Percentiles rank a stretch among this genome's conserved stretches.
Conservation (phyloP, 2,113 vertebrate species). For the Dissostichus mawsoni region DNA sequence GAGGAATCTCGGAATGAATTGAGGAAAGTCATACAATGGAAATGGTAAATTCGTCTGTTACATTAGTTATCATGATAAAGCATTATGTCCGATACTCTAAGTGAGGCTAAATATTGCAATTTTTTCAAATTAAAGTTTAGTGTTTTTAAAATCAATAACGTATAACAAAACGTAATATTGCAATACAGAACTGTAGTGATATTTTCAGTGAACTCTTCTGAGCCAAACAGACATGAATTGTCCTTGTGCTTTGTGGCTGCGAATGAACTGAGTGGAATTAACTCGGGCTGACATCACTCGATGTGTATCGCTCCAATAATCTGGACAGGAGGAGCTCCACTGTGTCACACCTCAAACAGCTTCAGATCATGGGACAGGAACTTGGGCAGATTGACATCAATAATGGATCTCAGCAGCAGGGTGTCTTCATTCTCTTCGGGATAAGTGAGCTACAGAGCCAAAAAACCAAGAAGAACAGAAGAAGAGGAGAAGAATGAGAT, state of each 20-base stretch:
- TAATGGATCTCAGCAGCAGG: constrained; percentile 91
- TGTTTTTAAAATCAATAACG: no score
- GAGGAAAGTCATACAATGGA: not conserved
- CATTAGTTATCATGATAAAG: no score
- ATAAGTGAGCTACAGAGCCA: constrained; percentile 87
- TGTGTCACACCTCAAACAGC: constrained; percentile 90
- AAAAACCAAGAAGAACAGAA: constrained; percentile 25
- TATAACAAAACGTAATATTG: no score
- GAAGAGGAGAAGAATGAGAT: constrained; percentile 9
- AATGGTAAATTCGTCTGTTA: not conserved
- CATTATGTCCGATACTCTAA: no score
- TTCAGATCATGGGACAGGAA: constrained; percentile 93
- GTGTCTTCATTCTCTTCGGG: constrained; percentile 92
- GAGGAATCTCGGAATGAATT: not conserved
- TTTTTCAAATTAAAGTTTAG: no score
- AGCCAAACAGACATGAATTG: constrained; percentile 36
- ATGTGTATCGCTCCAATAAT: constrained; percentile 38
- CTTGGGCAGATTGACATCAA: constrained; percentile 93
- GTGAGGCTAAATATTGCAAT: no score
- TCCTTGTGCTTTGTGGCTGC: constrained; percentile 25
- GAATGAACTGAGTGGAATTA: constrained; percentile 41
- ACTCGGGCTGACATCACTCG: constrained; percentile 39
- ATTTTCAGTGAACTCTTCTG: constrained; percentile 14
- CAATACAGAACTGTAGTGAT: no score
- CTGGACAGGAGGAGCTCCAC: constrained; percentile 24